phyloP scores from a whole-genome alignment of 2,113 vertebrate species.

The Drymodes brunneopygia region DNA sequence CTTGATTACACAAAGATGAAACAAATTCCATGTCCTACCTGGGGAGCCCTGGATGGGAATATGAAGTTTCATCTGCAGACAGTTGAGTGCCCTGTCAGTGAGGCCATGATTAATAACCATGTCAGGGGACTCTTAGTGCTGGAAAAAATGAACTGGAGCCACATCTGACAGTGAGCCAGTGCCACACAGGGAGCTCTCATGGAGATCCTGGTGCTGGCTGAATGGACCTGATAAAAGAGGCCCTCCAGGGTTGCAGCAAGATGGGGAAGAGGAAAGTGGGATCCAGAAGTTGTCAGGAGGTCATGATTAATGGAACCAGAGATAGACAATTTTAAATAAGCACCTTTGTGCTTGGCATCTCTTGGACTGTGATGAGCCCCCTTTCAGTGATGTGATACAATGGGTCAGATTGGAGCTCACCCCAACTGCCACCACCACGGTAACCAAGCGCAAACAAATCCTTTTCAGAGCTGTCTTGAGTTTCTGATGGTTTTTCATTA shows the following conservation, averaged over 20 bases:
- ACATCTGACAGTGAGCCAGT: neutral
- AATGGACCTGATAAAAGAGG: neutral
- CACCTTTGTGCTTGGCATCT: neutral
- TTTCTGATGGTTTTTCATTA: neutral
- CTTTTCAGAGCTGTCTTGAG: neutral
- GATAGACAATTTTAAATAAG: neutral
- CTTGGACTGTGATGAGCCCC: neutral
- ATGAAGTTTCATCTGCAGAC: constrained; percentile 24
- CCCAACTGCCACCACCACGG: neutral
- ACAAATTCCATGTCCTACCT: constrained; percentile 22
- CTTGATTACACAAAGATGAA: constrained; percentile 49
- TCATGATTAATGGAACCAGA: neutral
- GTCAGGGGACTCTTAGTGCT: neutral
- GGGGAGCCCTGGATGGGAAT: neutral
- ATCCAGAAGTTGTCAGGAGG: neutral
- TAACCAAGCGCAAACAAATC: neutral
- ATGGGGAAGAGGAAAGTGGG: neutral
- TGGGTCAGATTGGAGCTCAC: neutral
- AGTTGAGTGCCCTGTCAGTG: constrained; percentile 1
- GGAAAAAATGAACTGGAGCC: neutral
- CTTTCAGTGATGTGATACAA: neutral
- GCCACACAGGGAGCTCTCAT: neutral
- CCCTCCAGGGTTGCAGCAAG: neutral
- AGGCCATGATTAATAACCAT: constrained; percentile 31
- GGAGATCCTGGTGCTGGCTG: neutral